phyloP scores from a whole-genome alignment of 2,797 vertebrate genomes.

The Triplophysa yarkandensis region DNA sequence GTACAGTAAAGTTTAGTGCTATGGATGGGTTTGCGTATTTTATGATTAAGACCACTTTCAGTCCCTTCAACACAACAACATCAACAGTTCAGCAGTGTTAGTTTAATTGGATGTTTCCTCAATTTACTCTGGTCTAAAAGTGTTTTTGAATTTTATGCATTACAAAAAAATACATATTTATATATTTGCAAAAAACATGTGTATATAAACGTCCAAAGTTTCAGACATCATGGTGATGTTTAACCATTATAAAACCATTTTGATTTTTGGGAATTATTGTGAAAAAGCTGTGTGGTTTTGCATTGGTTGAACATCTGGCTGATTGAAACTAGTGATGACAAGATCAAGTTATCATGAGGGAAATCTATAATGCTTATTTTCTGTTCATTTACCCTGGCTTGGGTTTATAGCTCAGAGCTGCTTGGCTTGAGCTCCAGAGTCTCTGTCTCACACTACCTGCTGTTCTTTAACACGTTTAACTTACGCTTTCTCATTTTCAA shows the following conservation, averaged over 20 bases:
- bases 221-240: neutral
- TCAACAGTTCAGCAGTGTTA: neutral
- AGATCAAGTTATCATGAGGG: neutral
- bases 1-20: neutral
- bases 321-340: constrained; percentile 10
- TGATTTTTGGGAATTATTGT: constrained; percentile 49
- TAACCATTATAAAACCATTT: constrained; percentile 62
- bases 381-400: neutral
- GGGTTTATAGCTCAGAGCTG: neutral
- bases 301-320: constrained; percentile 43
- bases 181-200: too few relatives aligned
- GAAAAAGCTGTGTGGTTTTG: constrained; percentile 50
- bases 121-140: neutral
- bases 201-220: too few relatives aligned
- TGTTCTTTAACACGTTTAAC: neutral
- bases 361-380: neutral
- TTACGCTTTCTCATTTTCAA: neutral
- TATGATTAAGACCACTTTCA: neutral
- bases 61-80: neutral
- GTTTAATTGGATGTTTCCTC: neutral
- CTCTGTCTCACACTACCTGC: neutral
- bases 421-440: neutral
- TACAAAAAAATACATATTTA: too few relatives aligned
- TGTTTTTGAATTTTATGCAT: neutral
- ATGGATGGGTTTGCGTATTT: neutral